Evolutionary conservation across 2,113 vertebrate genomes (phyloP), one percentile per base, ranked within the genome.

Genomic region (Bungarus multicinctus): DNA sequence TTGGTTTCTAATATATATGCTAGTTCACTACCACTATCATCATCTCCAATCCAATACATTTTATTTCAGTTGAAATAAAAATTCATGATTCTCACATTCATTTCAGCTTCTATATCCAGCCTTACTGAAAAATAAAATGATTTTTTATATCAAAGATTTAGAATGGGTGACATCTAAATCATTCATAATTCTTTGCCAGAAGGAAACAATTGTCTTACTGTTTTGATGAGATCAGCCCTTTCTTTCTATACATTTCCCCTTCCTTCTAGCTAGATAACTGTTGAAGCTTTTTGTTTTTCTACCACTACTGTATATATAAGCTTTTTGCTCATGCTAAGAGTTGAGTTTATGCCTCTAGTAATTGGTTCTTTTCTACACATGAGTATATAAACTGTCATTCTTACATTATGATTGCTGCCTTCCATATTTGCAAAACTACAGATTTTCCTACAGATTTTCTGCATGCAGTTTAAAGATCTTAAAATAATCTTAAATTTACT

Each of bases 101-200:
- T 94, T 93, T 94, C 91, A 89, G 92, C 74, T 93, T 95, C 91
- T 89, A 43, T 85, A 90, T 74, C 25, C 0, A 69, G 55, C n/a
- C 50, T 90, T 93, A 94, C 94, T 95, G 93, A 94, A 95, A 95
- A 91, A 89, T 43, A 95, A 92, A 47, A 89, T 52, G 3, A 3
- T 94, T 90, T 89, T 95, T 90, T 88, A 5, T 0, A 88, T 93
- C 91, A 91, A 60, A 90, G 90, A 95, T 90, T 0, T 0, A 96
- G 92, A 92, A 64, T 64, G 0, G 87, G 93, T 18, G 92, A 94
- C 92, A 89, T 22, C 58, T 81, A 74, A 81, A 74, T 60, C 5
- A 81, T 0, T 0, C 43, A 92, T 50, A 74, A 91, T 92, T 91
- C 89, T 92, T 85, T 92, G 92, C 53, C 69, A 0, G 0, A 22